Evolutionary conservation across 2,113 vertebrate species (phyloP).

Genomic region (Peromyscus californicus): DNA sequence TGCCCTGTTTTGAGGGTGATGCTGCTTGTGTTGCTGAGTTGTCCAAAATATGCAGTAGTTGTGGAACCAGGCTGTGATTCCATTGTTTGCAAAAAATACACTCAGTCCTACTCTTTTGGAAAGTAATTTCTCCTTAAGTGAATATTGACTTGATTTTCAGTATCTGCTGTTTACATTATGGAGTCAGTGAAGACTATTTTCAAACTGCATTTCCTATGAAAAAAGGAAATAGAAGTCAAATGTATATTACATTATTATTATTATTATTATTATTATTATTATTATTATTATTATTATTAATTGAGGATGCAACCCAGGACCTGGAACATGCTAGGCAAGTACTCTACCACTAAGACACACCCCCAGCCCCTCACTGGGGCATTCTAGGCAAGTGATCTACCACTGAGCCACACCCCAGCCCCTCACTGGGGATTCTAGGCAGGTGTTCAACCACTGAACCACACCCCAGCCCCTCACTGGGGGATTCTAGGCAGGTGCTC

Average conservation of each 20-base stretch:
- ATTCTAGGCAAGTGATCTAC: too few relatives aligned
- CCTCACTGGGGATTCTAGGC: too few relatives aligned
- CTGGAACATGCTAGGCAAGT: neutral
- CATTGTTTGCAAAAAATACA: neutral
- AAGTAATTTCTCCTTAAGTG: neutral
- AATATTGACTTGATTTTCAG: neutral
- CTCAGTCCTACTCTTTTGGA: neutral
- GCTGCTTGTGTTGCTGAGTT: too few relatives aligned
- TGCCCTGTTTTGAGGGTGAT: neutral
- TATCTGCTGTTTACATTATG: fast-evolving
- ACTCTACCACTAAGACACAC: too few relatives aligned
- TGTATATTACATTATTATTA: neutral
- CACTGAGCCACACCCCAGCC: too few relatives aligned
- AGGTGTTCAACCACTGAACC: too few relatives aligned
- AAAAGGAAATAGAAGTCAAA: neutral
- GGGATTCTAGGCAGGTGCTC: too few relatives aligned
- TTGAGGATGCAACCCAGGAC: neutral
- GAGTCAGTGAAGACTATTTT: neutral
- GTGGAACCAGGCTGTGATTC: neutral
- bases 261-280: neutral
- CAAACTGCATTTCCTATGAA: neutral
- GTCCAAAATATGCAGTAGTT: neutral
- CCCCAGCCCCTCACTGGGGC: too few relatives aligned
- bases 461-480: too few relatives aligned
- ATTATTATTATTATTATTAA: too few relatives aligned